A percentile compares a stretch with the other conserved stretches of the same genome.
Evolutionary conservation across 2,888 invertebrate species (phyloP).

Genomic region (Amphipoea oculea): DNA sequence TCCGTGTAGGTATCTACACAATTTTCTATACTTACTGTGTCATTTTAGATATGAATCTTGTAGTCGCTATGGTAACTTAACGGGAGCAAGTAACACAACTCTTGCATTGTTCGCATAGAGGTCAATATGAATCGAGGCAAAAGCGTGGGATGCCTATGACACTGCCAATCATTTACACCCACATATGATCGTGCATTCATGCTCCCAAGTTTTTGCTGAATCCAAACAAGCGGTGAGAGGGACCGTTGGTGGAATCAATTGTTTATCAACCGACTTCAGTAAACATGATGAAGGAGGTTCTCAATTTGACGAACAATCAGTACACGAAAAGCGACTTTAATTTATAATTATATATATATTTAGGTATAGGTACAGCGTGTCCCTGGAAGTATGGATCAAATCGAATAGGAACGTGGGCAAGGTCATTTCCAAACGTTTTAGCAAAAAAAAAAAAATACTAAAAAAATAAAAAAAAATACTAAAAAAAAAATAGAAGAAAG

Average conservation of each 20-base stretch:
- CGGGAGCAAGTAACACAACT: conserved; percentile 54
- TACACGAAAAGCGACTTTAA: neutral
- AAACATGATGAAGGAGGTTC: neutral
- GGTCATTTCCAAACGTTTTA: too few relatives aligned
- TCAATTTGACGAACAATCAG: neutral
- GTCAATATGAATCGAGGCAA: conserved; percentile 76
- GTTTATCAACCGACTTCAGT: conserved; percentile 49
- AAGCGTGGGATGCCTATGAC: conserved; percentile 82
- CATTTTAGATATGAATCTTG: conserved; percentile 41
- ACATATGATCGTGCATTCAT: conserved; percentile 53
- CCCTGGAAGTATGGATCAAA: too few relatives aligned
- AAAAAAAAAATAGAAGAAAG: too few relatives aligned
- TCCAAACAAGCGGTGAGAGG: conserved; percentile 66
- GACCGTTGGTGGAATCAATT: conserved; percentile 65
- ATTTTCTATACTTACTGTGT: conserved; percentile 3
- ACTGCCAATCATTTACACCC: conserved; percentile 72
- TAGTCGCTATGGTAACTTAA: conserved; percentile 50
- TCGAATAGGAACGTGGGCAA: too few relatives aligned
- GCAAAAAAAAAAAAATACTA: too few relatives aligned
- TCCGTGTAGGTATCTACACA: neutral
- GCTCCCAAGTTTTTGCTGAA: conserved; percentile 69
- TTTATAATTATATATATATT: neutral
- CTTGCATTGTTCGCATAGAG: conserved; percentile 74
- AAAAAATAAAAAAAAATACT: too few relatives aligned
- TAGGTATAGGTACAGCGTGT: too few relatives aligned